Conservation (phyloP, 2,888 invertebrate species). For the Dione juno region DNA sequence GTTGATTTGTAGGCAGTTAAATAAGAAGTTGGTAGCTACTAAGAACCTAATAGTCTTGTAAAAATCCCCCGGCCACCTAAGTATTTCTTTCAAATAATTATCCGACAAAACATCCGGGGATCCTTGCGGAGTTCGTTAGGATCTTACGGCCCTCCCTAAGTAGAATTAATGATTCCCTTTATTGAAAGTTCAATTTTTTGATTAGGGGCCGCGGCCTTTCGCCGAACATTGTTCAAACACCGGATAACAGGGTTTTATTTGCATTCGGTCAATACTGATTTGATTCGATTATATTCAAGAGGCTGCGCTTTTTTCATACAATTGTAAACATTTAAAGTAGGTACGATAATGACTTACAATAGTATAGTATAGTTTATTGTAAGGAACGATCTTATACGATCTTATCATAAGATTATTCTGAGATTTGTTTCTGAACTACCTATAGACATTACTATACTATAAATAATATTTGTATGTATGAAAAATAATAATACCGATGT, state of each 20-base stretch:
- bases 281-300: conserved; percentile 63
- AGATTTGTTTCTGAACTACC: no score
- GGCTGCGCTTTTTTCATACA: conserved; percentile 44
- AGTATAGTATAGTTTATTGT: no score
- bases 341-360: no score
- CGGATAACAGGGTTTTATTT: conserved; percentile 79
- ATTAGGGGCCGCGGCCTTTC: conserved; percentile 77
- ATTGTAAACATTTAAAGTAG: background rate
- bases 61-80: conserved; percentile 47
- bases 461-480: no score
- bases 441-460: no score
- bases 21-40: conserved; percentile 36
- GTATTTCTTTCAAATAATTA: conserved; percentile 70
- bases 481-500: no score
- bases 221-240: conserved; percentile 75
- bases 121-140: conserved; percentile 75
- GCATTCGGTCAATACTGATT: conserved; percentile 77
- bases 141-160: conserved; percentile 68
- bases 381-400: no score
- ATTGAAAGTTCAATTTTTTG: conserved; percentile 89
- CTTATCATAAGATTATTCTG: no score
- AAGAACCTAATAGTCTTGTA: conserved; percentile 46
- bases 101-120: conserved; percentile 77
- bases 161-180: conserved; percentile 88
- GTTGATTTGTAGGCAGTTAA: conserved; percentile 38